phyloP scores from a whole-genome alignment of 2,888 invertebrate species.

The Entomobrya multifasciata region DNA sequence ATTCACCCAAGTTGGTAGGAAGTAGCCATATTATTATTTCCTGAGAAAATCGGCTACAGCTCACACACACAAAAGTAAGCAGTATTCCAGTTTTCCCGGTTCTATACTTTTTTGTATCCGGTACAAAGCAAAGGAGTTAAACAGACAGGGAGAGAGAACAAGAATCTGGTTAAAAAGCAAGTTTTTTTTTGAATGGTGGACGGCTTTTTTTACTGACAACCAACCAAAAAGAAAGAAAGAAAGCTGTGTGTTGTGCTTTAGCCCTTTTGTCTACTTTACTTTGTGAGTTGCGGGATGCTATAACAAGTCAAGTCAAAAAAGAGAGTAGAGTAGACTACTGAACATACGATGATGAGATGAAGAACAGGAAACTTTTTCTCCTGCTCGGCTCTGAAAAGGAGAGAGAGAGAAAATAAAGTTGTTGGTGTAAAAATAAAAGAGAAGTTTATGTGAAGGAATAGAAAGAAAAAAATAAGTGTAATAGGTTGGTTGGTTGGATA shows the following conservation, averaged over 20 bases:
- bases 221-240: conserved; percentile 10
- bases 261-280: conserved; percentile 10
- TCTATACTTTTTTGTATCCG: conserved; percentile 48
- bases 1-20: no score
- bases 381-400: no score
- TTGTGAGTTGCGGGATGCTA: no score
- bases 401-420: conserved; percentile 1
- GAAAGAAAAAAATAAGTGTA: not conserved
- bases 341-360: no score
- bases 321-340: not conserved
- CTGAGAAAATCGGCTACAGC: not conserved
- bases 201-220: conserved; percentile 22
- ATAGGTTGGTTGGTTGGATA: conserved; percentile 44
- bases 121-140: conserved; percentile 28
- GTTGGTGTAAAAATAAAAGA: not conserved
- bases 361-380: no score
- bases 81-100: not conserved
- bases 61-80: not conserved
- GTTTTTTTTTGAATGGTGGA: conserved; percentile 68
- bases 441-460: conserved; percentile 9
- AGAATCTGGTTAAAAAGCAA: conserved; percentile 67
- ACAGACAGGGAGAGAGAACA: not conserved
- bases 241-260: conserved; percentile 17
- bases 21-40: not conserved
- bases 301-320: not conserved